Base-by-base conservation (phyloP, 2,888 invertebrate genomes). In the Lepeophtheirus nordmannii region DNA sequence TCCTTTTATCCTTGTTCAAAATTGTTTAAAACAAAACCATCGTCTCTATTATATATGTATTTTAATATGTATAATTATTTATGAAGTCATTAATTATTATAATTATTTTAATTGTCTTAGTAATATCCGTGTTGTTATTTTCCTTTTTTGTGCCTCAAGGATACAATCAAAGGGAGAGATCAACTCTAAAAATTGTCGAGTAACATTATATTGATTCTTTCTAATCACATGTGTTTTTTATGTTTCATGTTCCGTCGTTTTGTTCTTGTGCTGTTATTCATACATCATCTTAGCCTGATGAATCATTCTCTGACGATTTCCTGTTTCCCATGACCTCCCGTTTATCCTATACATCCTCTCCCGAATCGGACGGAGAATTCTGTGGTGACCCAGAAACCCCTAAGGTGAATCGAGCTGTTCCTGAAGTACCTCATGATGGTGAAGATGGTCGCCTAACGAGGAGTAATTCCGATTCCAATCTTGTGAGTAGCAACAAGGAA, bases 271-370 rank as follows among this genome's bases (percentile, higher is more conserved):
- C 46, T 68, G 53, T 17, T 17, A 53, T 53, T 8, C 82, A n/a
- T n/a, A n/a, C n/a, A n/a, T n/a, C n/a, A 30, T 30, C 30, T 5
- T 30, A 93, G 92, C 91, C 93, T 76, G 90, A 91, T 76, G 92
- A 94, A 79, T 89, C 90, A 76, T 82, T 94, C 76, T 91, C 92
- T 74, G 96, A 97, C 79, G 94, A 97, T 83, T 93, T 94, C 84
- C 85, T 96, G 75, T 96, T 96, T 82, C 94, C 94, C 75, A 93
- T 94, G 93, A 89, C 89, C 72, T 88, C 89, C 74, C 86, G 92
- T 75, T 81, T 93, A 72, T 93, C 93, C 74, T 93, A 92, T 78
- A 58, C 12, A 14, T 92, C 92, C 71, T 92, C 92, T 74, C 91
- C 91, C 75, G 93, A 94, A 80, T 91, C 90, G 75, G 94, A 94